Evolutionary conservation across 2,888 invertebrate species (phyloP).

Genomic region (Coenonympha glycerion): DNA sequence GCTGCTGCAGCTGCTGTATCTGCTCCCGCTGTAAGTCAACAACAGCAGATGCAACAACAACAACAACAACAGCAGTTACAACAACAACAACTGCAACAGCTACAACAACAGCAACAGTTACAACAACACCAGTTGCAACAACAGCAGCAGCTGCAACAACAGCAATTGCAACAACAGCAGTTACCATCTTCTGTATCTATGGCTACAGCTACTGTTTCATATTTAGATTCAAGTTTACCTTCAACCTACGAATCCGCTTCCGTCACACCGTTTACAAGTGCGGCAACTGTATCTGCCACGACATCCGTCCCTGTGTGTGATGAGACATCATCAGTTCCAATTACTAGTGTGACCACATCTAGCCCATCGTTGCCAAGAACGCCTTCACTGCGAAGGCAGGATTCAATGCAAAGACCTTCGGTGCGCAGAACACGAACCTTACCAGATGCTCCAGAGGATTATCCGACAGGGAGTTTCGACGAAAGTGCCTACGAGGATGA

Average conservation of each 20-base stretch:
- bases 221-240: constrained; percentile 31
- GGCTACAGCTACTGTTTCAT: constrained; percentile 14
- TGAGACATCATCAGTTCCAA: constrained; percentile 53
- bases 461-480: constrained; percentile 60
- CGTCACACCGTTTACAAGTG: constrained; percentile 52
- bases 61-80: constrained; percentile 33
- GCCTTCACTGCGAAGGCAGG: constrained; percentile 66
- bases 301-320: constrained; percentile 58
- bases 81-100: constrained; percentile 31
- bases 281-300: constrained; percentile 49
- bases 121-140: constrained; percentile 44
- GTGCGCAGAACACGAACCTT: constrained; percentile 67
- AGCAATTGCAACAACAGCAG: constrained; percentile 44
- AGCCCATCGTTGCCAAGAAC: constrained; percentile 59
- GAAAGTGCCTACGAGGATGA: constrained; percentile 75
- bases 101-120: constrained; percentile 49
- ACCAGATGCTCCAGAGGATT: constrained; percentile 69
- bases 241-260: constrained; percentile 25
- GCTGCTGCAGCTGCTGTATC: constrained; percentile 68
- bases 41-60: constrained; percentile 40
- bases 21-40: constrained; percentile 48
- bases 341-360: constrained; percentile 53
- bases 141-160: constrained; percentile 29
- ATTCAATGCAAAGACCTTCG: constrained; percentile 70
- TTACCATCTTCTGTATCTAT: constrained; percentile 34